phyloP scores from a whole-genome alignment of 2,113 vertebrate genomes.

The Petrocephalus zakoni region DNA sequence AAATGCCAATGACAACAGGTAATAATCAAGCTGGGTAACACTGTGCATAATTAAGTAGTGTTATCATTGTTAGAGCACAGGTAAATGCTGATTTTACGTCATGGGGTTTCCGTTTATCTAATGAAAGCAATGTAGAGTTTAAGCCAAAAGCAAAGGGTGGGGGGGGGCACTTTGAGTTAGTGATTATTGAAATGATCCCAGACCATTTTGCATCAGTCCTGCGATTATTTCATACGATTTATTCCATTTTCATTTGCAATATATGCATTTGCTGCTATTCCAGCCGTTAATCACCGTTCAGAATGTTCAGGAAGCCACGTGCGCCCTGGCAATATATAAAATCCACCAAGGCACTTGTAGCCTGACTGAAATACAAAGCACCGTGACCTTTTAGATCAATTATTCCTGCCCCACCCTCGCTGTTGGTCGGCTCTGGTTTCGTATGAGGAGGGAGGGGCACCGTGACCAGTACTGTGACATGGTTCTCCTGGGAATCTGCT shows the following conservation, averaged over 20 bases:
- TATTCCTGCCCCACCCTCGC: constrained; percentile 9
- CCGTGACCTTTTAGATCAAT: constrained; percentile 42
- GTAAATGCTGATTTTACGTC: neutral
- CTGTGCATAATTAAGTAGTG: neutral
- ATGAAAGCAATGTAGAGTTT: neutral
- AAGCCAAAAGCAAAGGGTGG: neutral
- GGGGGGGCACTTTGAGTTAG: neutral
- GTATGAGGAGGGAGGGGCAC: neutral
- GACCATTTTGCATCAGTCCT: neutral
- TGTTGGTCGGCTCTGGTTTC: constrained; percentile 25
- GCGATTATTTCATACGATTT: neutral
- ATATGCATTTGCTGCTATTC: neutral
- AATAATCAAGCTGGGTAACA: neutral
- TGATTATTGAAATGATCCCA: neutral
- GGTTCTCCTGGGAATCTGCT: neutral
- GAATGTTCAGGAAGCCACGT: constrained; percentile 12
- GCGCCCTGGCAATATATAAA: constrained; percentile 28
- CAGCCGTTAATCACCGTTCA: neutral
- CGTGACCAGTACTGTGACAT: neutral
- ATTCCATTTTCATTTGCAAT: neutral
- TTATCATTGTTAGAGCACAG: neutral
- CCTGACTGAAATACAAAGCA: constrained; percentile 29
- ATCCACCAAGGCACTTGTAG: constrained; percentile 27
- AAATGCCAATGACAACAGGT: neutral
- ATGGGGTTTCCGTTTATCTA: neutral